phyloP scores from a whole-genome alignment of 2,888 invertebrate genomes.

The Epinotia nisella region DNA sequence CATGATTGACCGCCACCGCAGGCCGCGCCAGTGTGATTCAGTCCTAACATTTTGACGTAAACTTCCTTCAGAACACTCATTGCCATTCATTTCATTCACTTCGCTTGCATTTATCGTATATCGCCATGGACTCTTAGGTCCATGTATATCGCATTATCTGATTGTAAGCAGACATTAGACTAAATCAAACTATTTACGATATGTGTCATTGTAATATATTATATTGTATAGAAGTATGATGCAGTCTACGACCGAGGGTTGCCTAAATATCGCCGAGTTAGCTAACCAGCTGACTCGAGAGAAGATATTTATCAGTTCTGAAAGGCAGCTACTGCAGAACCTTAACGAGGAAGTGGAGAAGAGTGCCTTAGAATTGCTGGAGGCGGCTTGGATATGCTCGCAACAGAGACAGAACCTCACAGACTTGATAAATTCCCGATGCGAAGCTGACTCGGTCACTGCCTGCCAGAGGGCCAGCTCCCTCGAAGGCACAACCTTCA shows the following conservation, averaged over 20 bases:
- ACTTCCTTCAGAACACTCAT: constrained; percentile 45
- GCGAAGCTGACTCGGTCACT: constrained; percentile 90
- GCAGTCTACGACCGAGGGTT: constrained; percentile 79
- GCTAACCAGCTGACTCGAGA: constrained; percentile 90
- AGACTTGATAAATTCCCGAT: constrained; percentile 89
- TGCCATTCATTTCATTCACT: constrained; percentile 53
- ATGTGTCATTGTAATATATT: constrained; percentile 59
- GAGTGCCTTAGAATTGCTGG: constrained; percentile 83
- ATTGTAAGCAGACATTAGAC: constrained; percentile 34
- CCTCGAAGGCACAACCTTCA: constrained; percentile 84
- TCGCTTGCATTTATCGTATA: constrained; percentile 44
- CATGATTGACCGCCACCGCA: too few species aligned
- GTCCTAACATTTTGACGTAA: constrained; percentile 39
- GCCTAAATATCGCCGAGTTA: constrained; percentile 80
- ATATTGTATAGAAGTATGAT: constrained; percentile 65
- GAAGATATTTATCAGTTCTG: constrained; percentile 93
- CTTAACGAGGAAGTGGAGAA: constrained; percentile 89
- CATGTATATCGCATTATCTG: constrained; percentile 32
- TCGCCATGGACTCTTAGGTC: too few species aligned
- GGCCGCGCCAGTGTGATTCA: too few species aligned
- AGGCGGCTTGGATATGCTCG: constrained; percentile 94
- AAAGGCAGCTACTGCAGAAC: constrained; percentile 91
- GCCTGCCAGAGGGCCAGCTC: constrained; percentile 88
- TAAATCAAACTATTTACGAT: constrained; percentile 46
- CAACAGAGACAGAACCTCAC: constrained; percentile 94